Base-by-base conservation (phyloP, 2,888 invertebrate species). In the Ctenicera cuprea region DNA sequence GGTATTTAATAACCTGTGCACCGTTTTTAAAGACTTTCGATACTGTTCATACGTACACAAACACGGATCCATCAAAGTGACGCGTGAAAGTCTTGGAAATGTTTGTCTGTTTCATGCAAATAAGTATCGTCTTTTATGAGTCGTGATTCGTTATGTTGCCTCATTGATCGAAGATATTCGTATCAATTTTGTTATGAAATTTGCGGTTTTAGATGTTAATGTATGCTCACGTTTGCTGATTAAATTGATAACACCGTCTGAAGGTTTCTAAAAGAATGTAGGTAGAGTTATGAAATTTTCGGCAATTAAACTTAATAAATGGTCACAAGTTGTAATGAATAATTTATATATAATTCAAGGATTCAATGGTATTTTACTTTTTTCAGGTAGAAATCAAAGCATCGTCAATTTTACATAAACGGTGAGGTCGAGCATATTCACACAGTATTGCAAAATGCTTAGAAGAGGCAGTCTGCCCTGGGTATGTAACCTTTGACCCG, bases 401-500 rank as follows among this genome's bases (percentile, higher is more conserved):
- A 37, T 57, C 38, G 18, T n/a, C 59, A 59, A 59, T 59, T 59
- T 59, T 59, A 38, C 59, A 59, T 59, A 59, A 59, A 59, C 57
- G 30, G 52, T 67, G 41, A 43, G 57, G 57, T 67, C 59, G 68
- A 68, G 63, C 71, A 71, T 71, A 73, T 67, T 75, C 68, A 76
- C 70, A 69, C 66, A 66, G 71, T 67, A 66, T 75, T 78, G 73
- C 76, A 74, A 78, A 78, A 78, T 71, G 70, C 62, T 57, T 75
- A 77, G 80, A 81, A 79, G 82, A 81, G 81, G 69, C 64, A 62
- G 62, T 80, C 71, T 83, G 85, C 83, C 84, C 83, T 80, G 78
- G 79, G 85, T 82, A 82, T 83, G 82, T 84, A 84, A 85, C 85
- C 85, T 85, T 81, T 83, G 84, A 83, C 84, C 85, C 82, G 86